These are phyloP conservation scores for Neria commutata DNA, from an alignment of 2,888 invertebrate species.

Conservation along the genomic window DNA sequence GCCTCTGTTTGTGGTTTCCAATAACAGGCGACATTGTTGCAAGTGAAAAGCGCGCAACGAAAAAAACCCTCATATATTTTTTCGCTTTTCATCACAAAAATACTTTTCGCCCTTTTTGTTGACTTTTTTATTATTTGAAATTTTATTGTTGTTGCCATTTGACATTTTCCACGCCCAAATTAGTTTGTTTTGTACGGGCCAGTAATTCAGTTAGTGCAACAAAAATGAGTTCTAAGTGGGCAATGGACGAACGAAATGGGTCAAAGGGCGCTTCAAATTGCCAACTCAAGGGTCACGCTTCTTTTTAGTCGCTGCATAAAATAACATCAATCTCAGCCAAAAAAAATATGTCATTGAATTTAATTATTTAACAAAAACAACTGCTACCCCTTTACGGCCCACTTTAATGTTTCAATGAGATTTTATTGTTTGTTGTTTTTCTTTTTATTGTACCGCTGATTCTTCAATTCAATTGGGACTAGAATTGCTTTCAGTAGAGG, in stretches of 20 bases:
- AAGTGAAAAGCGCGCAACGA: no score
- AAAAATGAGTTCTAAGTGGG: not conserved
- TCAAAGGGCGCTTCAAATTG: no score
- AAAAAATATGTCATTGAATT: constrained; percentile 34
- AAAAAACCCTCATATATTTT: not conserved
- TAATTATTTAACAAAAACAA: constrained; percentile 37
- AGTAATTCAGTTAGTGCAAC: not conserved
- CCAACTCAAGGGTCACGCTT: no score
- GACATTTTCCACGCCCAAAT: constrained; percentile 8
- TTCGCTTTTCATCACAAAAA: not conserved
- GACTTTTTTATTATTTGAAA: not conserved
- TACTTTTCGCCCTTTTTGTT: not conserved
- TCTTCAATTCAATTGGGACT: constrained; percentile 7
- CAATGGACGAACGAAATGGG: not conserved
- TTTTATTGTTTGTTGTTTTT: constrained; percentile 8
- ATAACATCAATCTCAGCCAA: constrained; percentile 16
- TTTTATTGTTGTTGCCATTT: constrained; percentile 9
- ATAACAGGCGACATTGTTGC: no score
- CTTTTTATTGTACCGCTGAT: constrained; percentile 11
- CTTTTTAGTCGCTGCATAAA: no score
- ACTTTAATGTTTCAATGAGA: not conserved
- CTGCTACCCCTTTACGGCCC: constrained; percentile 24
- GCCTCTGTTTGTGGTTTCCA: no score
- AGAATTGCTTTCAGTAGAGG: no score
- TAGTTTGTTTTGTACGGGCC: not conserved